Percentiles rank a stretch among this genome's conserved stretches.
Conservation (phyloP, 2,113 vertebrate genomes). For the Peromyscus californicus region DNA sequence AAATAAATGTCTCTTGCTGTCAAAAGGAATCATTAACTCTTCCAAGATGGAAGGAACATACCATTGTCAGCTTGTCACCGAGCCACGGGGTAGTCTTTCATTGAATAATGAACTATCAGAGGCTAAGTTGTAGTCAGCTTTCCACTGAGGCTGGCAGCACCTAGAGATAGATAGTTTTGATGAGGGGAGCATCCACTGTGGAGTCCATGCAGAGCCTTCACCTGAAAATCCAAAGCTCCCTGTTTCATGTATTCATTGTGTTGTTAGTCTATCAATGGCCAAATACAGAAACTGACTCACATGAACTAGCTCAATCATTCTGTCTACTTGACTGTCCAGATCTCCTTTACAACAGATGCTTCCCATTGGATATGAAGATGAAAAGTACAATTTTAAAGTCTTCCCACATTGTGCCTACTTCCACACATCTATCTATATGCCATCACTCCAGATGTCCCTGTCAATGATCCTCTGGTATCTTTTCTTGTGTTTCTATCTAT, state of each 20-base stretch:
- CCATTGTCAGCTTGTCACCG: not conserved
- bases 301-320: not conserved
- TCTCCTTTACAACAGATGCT: not conserved
- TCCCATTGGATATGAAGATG: not conserved
- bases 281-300: not conserved
- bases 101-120: not conserved
- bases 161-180: not conserved
- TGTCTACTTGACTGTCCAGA: not conserved
- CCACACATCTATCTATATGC: not conserved
- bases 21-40: not conserved
- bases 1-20: not conserved
- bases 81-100: not conserved
- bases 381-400: not conserved
- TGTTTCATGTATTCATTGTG: not conserved
- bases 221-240: not conserved
- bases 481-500: not conserved
- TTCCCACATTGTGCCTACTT: not conserved
- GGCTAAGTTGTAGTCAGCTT: no score
- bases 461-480: not conserved
- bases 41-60: not conserved
- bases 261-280: not conserved
- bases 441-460: not conserved
- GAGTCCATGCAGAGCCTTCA: no score
- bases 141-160: not conserved
- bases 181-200: not conserved